A percentile compares a stretch with the other conserved stretches of the same genome.
These are phyloP conservation scores for Bembecia ichneumoniformis DNA, from an alignment of 2,888 invertebrate genomes.

Conservation along the genomic window DNA sequence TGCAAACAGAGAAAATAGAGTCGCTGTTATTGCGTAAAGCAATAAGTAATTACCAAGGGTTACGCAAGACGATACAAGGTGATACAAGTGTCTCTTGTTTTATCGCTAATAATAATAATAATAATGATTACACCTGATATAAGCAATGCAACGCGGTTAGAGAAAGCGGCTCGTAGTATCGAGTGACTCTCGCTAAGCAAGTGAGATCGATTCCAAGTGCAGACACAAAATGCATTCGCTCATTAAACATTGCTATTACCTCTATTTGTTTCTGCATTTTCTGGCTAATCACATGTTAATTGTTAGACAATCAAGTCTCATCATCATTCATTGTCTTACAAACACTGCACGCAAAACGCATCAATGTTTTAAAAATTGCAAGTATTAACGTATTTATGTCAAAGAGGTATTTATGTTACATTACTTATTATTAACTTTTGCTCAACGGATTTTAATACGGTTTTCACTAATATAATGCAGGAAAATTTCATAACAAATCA, in stretches of 20 bases:
- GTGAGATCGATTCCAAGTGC: not conserved
- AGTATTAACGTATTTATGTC: too few species aligned
- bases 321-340: not conserved
- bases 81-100: not conserved
- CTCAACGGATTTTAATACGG: too few species aligned
- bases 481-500: too few species aligned
- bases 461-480: too few species aligned
- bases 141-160: constrained; percentile 18
- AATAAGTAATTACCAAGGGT: constrained; percentile 6
- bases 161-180: constrained; percentile 28
- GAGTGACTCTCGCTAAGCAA: not conserved
- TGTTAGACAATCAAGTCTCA: not conserved
- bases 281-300: not conserved
- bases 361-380: too few species aligned
- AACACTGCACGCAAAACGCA: too few species aligned
- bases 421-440: too few species aligned
- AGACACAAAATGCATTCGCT: not conserved
- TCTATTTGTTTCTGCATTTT: not conserved
- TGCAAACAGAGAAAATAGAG: not conserved
- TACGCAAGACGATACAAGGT: not conserved
- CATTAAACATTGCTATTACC: not conserved
- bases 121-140: constrained; percentile 9
- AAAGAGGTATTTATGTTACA: too few species aligned
- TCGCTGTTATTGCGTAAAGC: constrained; percentile 5
- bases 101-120: not conserved